A percentile compares a stretch with the other conserved stretches of the same genome.
phyloP scores from a whole-genome alignment of 2,797 vertebrate species.

The Pyrocephalus nanus region DNA sequence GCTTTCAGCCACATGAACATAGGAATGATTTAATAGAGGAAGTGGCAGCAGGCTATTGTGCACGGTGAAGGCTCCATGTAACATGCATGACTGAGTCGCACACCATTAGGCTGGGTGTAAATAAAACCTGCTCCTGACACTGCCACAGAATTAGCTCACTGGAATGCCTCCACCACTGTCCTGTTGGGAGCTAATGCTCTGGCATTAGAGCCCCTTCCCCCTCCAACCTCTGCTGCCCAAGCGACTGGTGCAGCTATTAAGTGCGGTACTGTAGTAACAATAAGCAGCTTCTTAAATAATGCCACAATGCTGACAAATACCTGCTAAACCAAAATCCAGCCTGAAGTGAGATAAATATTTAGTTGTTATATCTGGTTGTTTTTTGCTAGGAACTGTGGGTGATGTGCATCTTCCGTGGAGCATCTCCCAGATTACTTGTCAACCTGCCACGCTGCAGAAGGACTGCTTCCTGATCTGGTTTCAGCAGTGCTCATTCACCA shows the following conservation, averaged over 20 bases:
- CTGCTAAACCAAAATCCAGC: background rate
- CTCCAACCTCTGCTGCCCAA: background rate
- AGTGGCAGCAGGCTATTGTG: conserved; percentile 70
- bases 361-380: background rate
- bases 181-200: background rate
- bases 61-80: conserved; percentile 42
- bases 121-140: conserved; percentile 55
- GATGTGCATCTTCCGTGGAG: background rate
- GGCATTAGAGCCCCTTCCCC: background rate
- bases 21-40: conserved; percentile 72
- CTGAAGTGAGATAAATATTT: background rate
- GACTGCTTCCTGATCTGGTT: background rate
- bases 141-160: conserved; percentile 16
- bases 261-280: background rate
- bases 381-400: background rate
- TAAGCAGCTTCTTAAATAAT: background rate
- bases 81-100: conserved; percentile 65
- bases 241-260: background rate
- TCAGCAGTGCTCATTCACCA: background rate
- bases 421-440: background rate
- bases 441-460: background rate
- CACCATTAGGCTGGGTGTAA: conserved; percentile 56
- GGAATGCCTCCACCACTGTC: conserved; percentile 34
- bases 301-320: background rate
- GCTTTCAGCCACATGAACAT: conserved; percentile 51